These are phyloP conservation scores for Lophotis ruficrista DNA, from an alignment of 2,113 vertebrate genomes.

Conservation along the genomic window DNA sequence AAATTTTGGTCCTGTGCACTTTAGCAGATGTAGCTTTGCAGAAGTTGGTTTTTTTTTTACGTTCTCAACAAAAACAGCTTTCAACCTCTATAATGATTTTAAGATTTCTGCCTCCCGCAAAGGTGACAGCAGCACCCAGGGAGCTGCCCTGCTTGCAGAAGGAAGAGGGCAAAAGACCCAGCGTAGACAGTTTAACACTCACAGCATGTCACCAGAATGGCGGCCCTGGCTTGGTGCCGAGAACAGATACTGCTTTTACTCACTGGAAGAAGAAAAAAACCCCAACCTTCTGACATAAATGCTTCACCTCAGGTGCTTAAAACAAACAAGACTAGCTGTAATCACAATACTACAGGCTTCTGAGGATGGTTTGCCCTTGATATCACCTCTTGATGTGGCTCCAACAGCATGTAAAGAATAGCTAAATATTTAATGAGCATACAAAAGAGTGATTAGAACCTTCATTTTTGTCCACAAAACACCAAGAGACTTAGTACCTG, in stretches of 20 bases:
- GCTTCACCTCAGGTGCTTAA: background rate
- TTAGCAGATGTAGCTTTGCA: background rate
- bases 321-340: background rate
- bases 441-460: background rate
- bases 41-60: background rate
- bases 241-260: background rate
- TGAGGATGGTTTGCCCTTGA: background rate
- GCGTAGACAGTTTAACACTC: background rate
- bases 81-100: background rate
- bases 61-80: background rate
- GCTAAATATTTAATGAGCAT: background rate
- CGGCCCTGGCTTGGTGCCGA: background rate
- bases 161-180: background rate
- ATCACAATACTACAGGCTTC: background rate
- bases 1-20: background rate
- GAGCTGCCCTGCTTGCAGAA: background rate
- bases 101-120: fast-evolving
- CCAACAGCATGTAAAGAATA: background rate
- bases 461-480: background rate
- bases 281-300: background rate
- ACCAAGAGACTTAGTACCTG: background rate
- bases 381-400: background rate
- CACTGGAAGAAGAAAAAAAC: background rate
- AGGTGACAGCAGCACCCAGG: background rate
- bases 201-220: background rate